Percentiles rank a stretch among this genome's conserved stretches.
Evolutionary conservation across 2,113 vertebrate genomes (phyloP).

Genomic region (Sprattus sprattus): DNA sequence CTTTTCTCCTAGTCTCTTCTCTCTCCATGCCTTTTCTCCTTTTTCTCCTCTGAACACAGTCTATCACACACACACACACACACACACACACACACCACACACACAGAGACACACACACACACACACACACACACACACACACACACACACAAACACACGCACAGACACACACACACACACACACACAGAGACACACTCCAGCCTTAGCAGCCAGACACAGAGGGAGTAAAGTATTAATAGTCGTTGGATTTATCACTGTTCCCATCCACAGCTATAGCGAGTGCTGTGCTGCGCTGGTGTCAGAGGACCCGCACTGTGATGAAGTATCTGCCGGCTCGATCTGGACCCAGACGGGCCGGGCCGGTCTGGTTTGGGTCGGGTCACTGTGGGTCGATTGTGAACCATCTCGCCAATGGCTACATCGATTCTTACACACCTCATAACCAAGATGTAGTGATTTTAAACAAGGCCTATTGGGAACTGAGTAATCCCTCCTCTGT

Average conservation of each 20-base stretch:
- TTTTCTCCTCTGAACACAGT: neutral
- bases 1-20: neutral
- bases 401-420: neutral
- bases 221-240: neutral
- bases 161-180: neutral
- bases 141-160: neutral
- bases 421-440: neutral
- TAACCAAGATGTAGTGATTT: neutral
- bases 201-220: slow-evolving; percentile 34
- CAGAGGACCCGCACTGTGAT: neutral
- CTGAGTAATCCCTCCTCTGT: neutral
- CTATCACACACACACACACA: neutral
- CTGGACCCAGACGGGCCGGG: neutral
- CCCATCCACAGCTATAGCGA: neutral
- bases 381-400: neutral
- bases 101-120: neutral
- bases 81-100: neutral
- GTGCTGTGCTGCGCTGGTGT: neutral
- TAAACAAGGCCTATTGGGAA: neutral
- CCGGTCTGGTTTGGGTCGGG: neutral
- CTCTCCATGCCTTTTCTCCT: neutral
- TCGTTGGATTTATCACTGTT: neutral
- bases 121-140: neutral
- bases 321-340: neutral
- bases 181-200: neutral